Evolutionary conservation across 2,888 invertebrate species (phyloP).

Genomic region (Proisotoma minuta): DNA sequence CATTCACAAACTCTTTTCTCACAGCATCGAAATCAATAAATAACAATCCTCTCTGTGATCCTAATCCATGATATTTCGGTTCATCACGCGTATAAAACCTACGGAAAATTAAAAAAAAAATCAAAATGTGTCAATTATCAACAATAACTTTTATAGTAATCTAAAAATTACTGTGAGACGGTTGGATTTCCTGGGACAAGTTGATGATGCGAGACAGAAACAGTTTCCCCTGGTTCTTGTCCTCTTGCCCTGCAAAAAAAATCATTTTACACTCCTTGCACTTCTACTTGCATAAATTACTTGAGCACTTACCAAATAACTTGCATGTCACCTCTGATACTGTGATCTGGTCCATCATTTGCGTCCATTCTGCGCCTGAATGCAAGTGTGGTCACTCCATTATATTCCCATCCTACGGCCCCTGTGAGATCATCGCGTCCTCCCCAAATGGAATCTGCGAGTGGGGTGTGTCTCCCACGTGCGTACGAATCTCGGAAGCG

Average conservation of each 20-base stretch:
- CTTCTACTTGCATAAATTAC: background rate
- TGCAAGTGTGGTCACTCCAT: conserved; percentile 83
- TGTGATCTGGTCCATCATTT: conserved; percentile 77
- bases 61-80: conserved; percentile 88
- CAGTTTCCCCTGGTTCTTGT: conserved; percentile 69
- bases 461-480: conserved; percentile 30
- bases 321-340: conserved; percentile 64
- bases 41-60: conserved; percentile 71
- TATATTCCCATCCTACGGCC: conserved; percentile 79
- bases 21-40: conserved; percentile 67
- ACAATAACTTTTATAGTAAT: too few relatives aligned
- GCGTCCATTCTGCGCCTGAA: conserved; percentile 76
- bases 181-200: conserved; percentile 60
- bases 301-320: too few relatives aligned
- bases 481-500: conserved; percentile 59
- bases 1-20: conserved; percentile 24
- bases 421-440: conserved; percentile 83
- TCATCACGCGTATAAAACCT: conserved; percentile 80
- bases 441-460: conserved; percentile 76
- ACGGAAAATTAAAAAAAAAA: background rate
- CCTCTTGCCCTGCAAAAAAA: too few relatives aligned
- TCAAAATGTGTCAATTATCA: too few relatives aligned
- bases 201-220: conserved; percentile 66
- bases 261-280: conserved; percentile 59
- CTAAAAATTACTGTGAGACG: conserved; percentile 56